phyloP scores from a whole-genome alignment of 2,888 invertebrate genomes.

The Punctoribates punctum region DNA sequence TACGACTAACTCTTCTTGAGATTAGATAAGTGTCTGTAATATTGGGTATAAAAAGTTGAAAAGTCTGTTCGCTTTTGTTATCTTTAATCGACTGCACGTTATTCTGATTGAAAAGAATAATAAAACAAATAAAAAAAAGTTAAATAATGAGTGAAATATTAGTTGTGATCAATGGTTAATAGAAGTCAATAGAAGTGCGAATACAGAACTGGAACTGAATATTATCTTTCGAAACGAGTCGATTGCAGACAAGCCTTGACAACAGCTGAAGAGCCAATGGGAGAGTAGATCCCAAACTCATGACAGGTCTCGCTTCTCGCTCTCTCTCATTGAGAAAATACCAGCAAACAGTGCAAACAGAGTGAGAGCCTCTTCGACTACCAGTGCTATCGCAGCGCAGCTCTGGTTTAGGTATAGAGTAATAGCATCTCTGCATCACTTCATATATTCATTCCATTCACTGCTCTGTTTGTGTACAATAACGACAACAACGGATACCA shows the following conservation, averaged over 20 bases:
- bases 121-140: no score
- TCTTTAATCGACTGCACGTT: no score
- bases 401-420: neutral
- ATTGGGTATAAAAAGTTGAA: no score
- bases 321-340: constrained; percentile 17
- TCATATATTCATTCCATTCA: neutral
- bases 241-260: constrained; percentile 30
- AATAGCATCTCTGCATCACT: constrained; percentile 26
- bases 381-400: constrained; percentile 27
- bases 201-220: constrained; percentile 1
- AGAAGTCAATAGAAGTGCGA: neutral
- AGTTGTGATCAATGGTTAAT: no score
- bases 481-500: neutral
- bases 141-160: no score
- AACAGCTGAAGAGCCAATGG: constrained; percentile 31
- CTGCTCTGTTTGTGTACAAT: neutral
- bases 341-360: neutral
- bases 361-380: neutral
- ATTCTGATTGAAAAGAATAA: no score
- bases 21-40: no score
- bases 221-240: neutral
- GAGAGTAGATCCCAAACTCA: constrained; percentile 30
- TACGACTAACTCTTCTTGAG: no score
- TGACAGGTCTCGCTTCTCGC: constrained; percentile 21
- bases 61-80: no score